Conservation (phyloP, 1,140 invertebrate species). For the Trialeurodes vaporariorum region DNA sequence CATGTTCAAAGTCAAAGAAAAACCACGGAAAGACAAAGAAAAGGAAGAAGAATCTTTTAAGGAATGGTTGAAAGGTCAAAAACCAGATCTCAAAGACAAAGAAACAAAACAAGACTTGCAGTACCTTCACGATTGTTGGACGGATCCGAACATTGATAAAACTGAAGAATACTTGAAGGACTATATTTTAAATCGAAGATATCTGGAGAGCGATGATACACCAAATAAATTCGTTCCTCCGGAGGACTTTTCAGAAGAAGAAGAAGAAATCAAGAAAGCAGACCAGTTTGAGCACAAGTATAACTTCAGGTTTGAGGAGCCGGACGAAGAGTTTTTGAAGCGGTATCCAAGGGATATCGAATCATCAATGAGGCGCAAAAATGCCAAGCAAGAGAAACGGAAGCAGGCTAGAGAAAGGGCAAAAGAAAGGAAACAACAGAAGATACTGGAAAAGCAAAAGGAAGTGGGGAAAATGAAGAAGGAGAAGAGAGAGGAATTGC, state of each 20-base stretch:
- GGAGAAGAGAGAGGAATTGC: conserved; percentile 79
- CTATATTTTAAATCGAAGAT: conserved; percentile 81
- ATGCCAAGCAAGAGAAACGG: conserved; percentile 49
- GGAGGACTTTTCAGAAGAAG: conserved; percentile 66
- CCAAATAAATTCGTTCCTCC: conserved; percentile 56
- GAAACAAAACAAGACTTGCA: conserved; percentile 51
- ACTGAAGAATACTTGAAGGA: conserved; percentile 83
- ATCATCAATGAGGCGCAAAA: conserved; percentile 62
- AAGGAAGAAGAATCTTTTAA: conserved; percentile 59
- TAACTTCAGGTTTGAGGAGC: conserved; percentile 94
- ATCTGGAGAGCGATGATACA: conserved; percentile 46
- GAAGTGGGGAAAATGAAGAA: conserved; percentile 79
- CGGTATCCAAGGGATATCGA: conserved; percentile 80
- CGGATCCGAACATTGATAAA: conserved; percentile 60
- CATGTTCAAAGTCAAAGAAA: conserved; percentile 45
- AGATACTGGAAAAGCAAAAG: conserved; percentile 69
- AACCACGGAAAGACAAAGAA: conserved; percentile 48
- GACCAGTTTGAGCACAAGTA: conserved; percentile 90
- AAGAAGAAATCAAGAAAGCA: conserved; percentile 53
- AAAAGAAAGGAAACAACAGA: conserved; percentile 64
- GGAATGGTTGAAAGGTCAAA: conserved; percentile 70
- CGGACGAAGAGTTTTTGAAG: conserved; percentile 87
- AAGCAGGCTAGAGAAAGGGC: conserved; percentile 62
- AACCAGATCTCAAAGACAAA: conserved; percentile 47
- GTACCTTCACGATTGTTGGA: conserved; percentile 74